Evolutionary conservation across 2,797 vertebrate genomes (phyloP), one percentile per base, ranked within the genome.

Genomic region (Arnoldichthys spilopterus): DNA sequence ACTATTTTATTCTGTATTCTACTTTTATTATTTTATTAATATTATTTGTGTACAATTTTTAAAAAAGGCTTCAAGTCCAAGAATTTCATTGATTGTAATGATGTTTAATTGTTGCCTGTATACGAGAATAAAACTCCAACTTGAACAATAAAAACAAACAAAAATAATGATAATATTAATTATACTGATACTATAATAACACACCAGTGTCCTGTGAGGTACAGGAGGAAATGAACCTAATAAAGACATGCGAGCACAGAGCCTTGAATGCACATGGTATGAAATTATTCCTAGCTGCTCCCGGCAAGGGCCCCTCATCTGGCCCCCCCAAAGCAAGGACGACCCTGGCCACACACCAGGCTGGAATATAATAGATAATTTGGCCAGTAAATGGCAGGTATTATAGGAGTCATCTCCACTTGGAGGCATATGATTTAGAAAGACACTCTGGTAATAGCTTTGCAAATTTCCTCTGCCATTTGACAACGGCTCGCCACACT

Each of bases 351-450:
- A 51, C 72, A 79, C 69, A 84, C 78, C 80, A 74, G 77, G 70
- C 78, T 47, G 81, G 74, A 85, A 87, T 83, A 82, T 86, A 88
- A 88, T 85, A 87, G 85, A 90, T 90, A 84, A 87, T 88, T 85
- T 88, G 82, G 81, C 61, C 72, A 76, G 83, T 86, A 88, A 89
- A 87, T 87, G 85, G 81, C 86, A 87, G 85, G 82, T 86, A 91
- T 91, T 90, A 91, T 85, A 85, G 84, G 87, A 87, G 90, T 90
- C 84, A 86, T 88, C 85, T 87, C 77, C 83, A 76, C 71, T 85
- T 83, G 76, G 83, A 88, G 87, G 91, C 83, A 87, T 84, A 80
- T 91, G 92, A 89, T 93, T 94, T 88, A 88, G 82, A 90, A 85
- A 86, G 80, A 86, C 88, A 91, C 83, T 75, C 80, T 81, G 73